Percentiles rank a stretch among this genome's conserved stretches.
Evolutionary conservation across 2,888 invertebrate genomes (phyloP).

Genomic region (Drosophila anomelani): DNA sequence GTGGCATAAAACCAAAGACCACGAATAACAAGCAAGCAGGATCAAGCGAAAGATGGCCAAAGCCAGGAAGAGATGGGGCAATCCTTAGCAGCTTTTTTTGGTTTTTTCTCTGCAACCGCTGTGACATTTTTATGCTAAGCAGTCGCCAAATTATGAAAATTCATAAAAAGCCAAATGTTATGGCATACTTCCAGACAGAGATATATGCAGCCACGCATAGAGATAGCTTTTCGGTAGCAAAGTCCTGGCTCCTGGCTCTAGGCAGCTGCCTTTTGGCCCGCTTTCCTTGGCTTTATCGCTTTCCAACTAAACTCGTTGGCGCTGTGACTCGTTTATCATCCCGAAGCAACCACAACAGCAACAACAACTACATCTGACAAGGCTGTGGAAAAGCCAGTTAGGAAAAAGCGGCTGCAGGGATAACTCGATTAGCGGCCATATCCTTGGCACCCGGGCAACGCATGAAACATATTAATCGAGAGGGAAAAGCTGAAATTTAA

Average conservation of each 20-base stretch:
- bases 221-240: not conserved
- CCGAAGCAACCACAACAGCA: conserved; percentile 41
- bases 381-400: conserved; percentile 1
- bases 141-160: conserved; percentile 78
- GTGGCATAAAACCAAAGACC: conserved; percentile 64
- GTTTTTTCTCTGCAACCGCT: conserved; percentile 72
- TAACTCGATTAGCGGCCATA: conserved; percentile 11
- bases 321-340: conserved; percentile 70
- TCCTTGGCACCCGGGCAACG: not conserved
- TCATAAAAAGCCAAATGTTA: conserved; percentile 78
- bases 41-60: conserved; percentile 12
- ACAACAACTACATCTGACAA: conserved; percentile 40
- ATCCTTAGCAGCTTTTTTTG: conserved; percentile 55
- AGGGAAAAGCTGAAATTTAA: not conserved
- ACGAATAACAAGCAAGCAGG: conserved; percentile 35
- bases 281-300: conserved; percentile 63
- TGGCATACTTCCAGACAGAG: conserved; percentile 66
- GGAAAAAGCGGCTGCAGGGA: not conserved
- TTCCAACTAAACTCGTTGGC: conserved; percentile 73
- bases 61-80: conserved; percentile 9
- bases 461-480: not conserved
- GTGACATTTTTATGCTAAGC: conserved; percentile 80
- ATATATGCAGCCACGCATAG: conserved; percentile 10
- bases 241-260: not conserved
- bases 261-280: conserved; percentile 30